Evolutionary conservation across 35 echinoderm and acorn worm species (phyloP).

Genomic region (Acanthaster planci): DNA sequence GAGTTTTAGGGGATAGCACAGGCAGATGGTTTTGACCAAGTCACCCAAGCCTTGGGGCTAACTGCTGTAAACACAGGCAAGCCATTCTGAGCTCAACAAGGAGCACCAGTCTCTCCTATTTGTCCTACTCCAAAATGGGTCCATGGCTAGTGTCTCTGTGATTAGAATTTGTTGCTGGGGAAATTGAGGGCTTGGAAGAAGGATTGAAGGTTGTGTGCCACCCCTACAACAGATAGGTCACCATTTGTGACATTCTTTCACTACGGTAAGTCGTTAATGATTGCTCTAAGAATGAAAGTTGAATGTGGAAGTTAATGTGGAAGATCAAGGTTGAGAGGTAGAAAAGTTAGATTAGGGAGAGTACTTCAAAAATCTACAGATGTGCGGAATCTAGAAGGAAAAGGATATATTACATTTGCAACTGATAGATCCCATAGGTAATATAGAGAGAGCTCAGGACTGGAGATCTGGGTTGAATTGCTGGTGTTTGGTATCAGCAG

Average conservation of each 20-base stretch:
- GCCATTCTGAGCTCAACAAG: neutral
- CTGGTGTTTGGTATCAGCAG: neutral
- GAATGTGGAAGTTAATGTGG: no score
- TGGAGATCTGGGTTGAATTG: neutral
- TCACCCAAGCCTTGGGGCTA: neutral
- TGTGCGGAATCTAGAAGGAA: neutral
- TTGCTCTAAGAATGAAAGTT: no score
- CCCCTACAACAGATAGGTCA: neutral
- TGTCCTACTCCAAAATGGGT: slow-evolving; percentile 22
- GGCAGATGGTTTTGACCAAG: slow-evolving; percentile 13
- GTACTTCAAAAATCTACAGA: no score
- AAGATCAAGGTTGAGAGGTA: no score
- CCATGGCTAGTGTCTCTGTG: neutral
- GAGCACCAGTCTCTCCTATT: neutral
- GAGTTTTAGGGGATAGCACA: slow-evolving; percentile 5
- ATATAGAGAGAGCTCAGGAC: neutral
- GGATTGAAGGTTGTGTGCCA: neutral
- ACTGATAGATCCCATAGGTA: slow-evolving; percentile 23
- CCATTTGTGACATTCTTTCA: slow-evolving; percentile 14
- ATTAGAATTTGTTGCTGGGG: neutral
- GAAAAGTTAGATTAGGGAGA: no score
- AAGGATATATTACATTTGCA: neutral
- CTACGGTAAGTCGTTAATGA: neutral
- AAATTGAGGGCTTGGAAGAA: neutral
- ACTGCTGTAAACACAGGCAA: slow-evolving; percentile 19